Evolutionary conservation across 2,797 vertebrate genomes (phyloP).

Genomic region (Chelidonichthys spinosus): DNA sequence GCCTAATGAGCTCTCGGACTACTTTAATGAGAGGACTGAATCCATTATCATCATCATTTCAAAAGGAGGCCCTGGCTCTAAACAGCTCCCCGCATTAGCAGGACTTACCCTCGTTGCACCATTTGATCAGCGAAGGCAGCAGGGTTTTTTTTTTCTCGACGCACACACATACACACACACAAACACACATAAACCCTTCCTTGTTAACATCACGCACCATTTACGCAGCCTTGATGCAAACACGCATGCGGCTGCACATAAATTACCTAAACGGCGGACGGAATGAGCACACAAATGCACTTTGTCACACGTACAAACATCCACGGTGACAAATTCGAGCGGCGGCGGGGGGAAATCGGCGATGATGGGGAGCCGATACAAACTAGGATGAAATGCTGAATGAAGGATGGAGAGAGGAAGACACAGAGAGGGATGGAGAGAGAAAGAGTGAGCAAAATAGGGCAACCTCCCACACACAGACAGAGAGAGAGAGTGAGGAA

Average conservation of each 20-base stretch:
- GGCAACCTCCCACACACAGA: constrained; percentile 34
- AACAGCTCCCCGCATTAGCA: constrained; percentile 97
- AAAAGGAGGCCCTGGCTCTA: constrained; percentile 95
- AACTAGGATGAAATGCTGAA: constrained; percentile 69
- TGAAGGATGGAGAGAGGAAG: constrained; percentile 12
- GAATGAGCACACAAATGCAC: background rate
- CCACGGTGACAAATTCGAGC: no score
- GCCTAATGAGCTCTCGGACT: constrained; percentile 99
- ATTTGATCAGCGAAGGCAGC: constrained; percentile 98
- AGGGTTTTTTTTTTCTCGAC: constrained; percentile 69
- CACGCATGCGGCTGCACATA: constrained; percentile 31
- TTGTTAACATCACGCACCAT: constrained; percentile 56
- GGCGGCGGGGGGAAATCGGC: no score
- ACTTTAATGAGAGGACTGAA: constrained; percentile 99
- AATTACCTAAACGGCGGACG: constrained; percentile 18
- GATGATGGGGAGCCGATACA: constrained; percentile 27
- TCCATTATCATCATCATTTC: constrained; percentile 99
- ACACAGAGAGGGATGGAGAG: constrained; percentile 11
- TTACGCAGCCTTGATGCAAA: constrained; percentile 44
- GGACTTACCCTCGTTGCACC: constrained; percentile 96
- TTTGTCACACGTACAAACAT: background rate
- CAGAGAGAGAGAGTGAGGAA: constrained; percentile 2
- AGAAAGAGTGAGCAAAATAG: constrained; percentile 55
- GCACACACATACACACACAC: constrained; percentile 34
- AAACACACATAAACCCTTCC: constrained; percentile 33